Evolutionary conservation across 2,797 vertebrate genomes (phyloP), one percentile per base, ranked within the genome.

Genomic region (Dendrocincla tyrannina): DNA sequence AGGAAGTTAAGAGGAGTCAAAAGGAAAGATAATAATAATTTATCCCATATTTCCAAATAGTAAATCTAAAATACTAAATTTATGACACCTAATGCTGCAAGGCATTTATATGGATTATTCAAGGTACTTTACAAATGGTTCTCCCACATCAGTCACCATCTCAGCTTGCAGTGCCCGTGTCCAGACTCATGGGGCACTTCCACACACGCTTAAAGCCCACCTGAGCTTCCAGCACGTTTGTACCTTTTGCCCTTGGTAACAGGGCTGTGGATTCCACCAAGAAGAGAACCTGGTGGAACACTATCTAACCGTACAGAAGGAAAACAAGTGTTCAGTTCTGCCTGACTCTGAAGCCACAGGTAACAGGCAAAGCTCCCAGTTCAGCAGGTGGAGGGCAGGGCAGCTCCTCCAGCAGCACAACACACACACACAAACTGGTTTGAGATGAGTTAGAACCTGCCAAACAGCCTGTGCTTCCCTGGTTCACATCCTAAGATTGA

Each of bases 121-220:
- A 18, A 60, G 39, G 27, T 14, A 8, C 7, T 55, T 81, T 44
- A 12, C 5, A 74, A 39, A 42, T 32, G 2, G 28, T 27, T 82
- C 8, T 49, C 11, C 9, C 39, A 32, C 27, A 55, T 6, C 33
- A 44, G 11, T 18, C 42, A 15, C 5, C 33, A 87, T 0, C 19
- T 35, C 7, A 0, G 32, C 32, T 0, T 64, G 7, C 59, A 67
- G 9, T 25, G 4, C 25, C 9, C 0, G 0, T 3, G 10, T 27
- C 13, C 66, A 81, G 17, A 37, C 11, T 17, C 41, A 19, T 0
- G 2, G 32, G 35, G 14, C 32, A 25, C 6, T 52, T 37, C 13
- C 49, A 67, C 17, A 28, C 1, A 0, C 2, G 5, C 11, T 25
- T 33, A 13, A 53, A 83, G 66, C 20, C 2, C 1, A 13, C 1